Conservation (phyloP, 2,797 vertebrate species). For the Morus bassanus region DNA sequence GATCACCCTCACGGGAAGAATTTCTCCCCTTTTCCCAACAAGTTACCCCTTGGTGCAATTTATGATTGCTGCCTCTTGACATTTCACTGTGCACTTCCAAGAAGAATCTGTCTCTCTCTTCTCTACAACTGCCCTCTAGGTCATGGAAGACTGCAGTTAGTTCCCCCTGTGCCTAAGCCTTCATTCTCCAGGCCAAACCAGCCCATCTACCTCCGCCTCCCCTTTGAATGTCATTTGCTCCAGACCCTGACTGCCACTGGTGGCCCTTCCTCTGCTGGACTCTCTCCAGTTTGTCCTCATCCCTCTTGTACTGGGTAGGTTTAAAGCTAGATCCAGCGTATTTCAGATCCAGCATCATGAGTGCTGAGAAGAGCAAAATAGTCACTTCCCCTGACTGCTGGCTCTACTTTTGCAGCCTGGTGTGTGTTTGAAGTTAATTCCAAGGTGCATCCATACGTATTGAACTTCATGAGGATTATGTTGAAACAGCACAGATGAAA, state of each 20-base stretch:
- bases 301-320: background rate
- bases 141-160: background rate
- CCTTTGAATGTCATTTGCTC: no score
- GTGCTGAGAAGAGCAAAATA: background rate
- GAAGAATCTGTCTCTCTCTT: background rate
- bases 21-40: background rate
- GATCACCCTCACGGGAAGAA: rapidly evolving
- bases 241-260: no score
- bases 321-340: background rate
- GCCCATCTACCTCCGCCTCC: no score
- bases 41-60: background rate
- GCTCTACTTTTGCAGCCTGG: background rate
- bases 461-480: background rate
- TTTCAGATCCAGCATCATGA: background rate
- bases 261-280: no score
- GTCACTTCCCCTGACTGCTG: background rate
- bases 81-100: background rate
- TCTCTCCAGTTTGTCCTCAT: no score
- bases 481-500: background rate
- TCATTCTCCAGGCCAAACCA: background rate
- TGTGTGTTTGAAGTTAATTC: background rate
- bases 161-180: background rate
- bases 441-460: background rate
- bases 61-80: background rate
- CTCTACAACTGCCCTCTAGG: background rate